A percentile compares a stretch with the other conserved stretches of the same genome.
These are phyloP conservation scores for Neopelma chrysocephalum DNA, from an alignment of 2,797 vertebrate species.

Conservation along the genomic window DNA sequence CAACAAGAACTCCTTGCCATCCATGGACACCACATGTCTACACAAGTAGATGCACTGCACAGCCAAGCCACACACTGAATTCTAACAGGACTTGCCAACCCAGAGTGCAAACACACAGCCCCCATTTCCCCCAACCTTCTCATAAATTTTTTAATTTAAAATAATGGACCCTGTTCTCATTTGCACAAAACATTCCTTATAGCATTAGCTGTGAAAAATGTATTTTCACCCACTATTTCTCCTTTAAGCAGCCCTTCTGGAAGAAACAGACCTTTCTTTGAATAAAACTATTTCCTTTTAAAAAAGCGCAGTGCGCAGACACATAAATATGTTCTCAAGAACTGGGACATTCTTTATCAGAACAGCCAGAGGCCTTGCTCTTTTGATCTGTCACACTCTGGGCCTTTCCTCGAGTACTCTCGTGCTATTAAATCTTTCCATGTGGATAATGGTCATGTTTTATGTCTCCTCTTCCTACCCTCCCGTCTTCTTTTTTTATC, in stretches of 20 bases:
- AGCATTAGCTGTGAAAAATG: background rate
- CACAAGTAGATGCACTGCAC: background rate
- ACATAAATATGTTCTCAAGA: conserved; percentile 55
- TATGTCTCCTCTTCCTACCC: conserved; percentile 11
- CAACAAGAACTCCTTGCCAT: background rate
- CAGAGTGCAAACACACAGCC: background rate
- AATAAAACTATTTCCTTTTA: conserved; percentile 52
- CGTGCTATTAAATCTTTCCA: conserved; percentile 15
- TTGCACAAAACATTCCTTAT: conserved; percentile 3
- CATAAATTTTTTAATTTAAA: background rate
- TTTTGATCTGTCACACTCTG: conserved; percentile 58
- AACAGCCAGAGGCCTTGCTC: conserved; percentile 63
- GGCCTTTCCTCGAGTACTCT: conserved; percentile 6
- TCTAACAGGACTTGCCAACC: background rate
- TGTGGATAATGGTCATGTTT: conserved; percentile 21
- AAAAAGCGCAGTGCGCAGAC: background rate
- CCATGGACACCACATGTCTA: background rate
- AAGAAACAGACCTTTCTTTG: conserved; percentile 59
- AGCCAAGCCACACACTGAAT: background rate
- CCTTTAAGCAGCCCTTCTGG: background rate
- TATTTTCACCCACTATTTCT: conserved; percentile 35
- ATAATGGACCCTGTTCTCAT: background rate
- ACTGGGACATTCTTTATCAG: conserved; percentile 32
- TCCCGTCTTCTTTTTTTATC: background rate
- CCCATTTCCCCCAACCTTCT: background rate